Conservation (phyloP, 1,140 invertebrate genomes). For the Vanessa atalanta region DNA sequence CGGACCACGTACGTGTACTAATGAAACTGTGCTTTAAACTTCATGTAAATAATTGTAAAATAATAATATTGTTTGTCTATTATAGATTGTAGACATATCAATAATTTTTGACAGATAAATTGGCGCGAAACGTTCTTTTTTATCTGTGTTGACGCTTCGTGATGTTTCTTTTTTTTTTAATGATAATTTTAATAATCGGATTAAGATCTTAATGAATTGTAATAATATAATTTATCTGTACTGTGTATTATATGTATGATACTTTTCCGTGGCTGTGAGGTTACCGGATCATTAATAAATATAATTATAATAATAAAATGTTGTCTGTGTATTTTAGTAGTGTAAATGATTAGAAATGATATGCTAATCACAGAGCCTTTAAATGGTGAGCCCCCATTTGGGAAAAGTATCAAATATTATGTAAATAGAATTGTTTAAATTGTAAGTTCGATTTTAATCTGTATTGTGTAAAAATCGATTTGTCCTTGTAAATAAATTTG, state of each 20-base stretch:
- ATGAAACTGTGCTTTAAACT: slow-evolving; percentile 89
- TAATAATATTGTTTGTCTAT: slow-evolving; percentile 39
- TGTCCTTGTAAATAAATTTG: slow-evolving; percentile 44
- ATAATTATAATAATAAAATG: background rate
- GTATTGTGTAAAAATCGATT: slow-evolving; percentile 30
- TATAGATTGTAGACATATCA: slow-evolving; percentile 47
- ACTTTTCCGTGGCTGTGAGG: slow-evolving; percentile 45
- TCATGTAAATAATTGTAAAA: slow-evolving; percentile 32
- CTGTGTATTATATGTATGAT: slow-evolving; percentile 29
- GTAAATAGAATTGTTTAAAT: slow-evolving; percentile 39
- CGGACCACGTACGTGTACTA: slow-evolving; percentile 89
- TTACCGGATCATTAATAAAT: slow-evolving; percentile 37
- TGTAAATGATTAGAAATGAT: slow-evolving; percentile 35
- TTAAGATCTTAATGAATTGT: slow-evolving; percentile 2
- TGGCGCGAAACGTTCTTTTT: slow-evolving; percentile 18
- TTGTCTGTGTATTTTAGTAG: slow-evolving; percentile 35
- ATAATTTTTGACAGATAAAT: slow-evolving; percentile 31
- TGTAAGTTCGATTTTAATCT: slow-evolving; percentile 7
- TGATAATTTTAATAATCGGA: background rate
- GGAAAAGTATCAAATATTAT: slow-evolving; percentile 54
- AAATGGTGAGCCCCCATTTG: slow-evolving; percentile 74
- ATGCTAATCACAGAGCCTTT: slow-evolving; percentile 51
- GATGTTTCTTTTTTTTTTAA: slow-evolving; percentile 11
- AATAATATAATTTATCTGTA: slow-evolving; percentile 22
- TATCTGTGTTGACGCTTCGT: slow-evolving; percentile 8